A percentile compares a stretch with the other conserved stretches of the same genome.
Conservation (phyloP, 2,888 invertebrate genomes). For the Eupithecia abbreviata region DNA sequence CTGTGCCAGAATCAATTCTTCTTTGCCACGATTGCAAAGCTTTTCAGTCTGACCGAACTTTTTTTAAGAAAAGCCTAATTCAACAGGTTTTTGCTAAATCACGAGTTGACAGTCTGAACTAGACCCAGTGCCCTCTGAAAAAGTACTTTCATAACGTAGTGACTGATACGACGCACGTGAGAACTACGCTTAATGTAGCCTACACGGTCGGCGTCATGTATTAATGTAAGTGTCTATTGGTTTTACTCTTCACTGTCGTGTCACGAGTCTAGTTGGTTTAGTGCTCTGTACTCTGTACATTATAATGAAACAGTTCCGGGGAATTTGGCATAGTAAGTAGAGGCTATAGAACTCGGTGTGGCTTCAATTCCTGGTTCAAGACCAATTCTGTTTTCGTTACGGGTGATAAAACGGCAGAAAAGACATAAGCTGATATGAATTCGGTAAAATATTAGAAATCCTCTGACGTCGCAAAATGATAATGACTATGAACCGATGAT, state of each 20-base stretch:
- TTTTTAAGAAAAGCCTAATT: background rate
- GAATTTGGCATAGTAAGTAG: conserved; percentile 1
- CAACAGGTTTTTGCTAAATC: background rate
- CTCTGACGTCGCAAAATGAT: no score
- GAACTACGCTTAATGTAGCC: background rate
- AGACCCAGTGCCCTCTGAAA: background rate
- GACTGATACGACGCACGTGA: background rate
- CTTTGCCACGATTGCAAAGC: background rate
- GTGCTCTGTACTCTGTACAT: background rate
- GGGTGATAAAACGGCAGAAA: background rate
- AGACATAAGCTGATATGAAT: background rate
- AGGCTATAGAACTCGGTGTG: background rate
- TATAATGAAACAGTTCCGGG: conserved; percentile 8
- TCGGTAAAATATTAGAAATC: background rate
- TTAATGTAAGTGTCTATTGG: background rate
- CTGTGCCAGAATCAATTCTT: no score
- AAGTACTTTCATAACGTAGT: background rate
- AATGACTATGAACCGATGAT: background rate
- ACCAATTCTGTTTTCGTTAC: background rate
- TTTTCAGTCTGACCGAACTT: background rate
- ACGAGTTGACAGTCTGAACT: background rate
- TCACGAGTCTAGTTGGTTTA: conserved; percentile 9
- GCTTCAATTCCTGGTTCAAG: background rate
- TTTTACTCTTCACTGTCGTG: background rate
- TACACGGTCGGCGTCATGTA: background rate